Conservation (phyloP, 2,888 invertebrate species). For the Dyspetes luteomarginatus region DNA sequence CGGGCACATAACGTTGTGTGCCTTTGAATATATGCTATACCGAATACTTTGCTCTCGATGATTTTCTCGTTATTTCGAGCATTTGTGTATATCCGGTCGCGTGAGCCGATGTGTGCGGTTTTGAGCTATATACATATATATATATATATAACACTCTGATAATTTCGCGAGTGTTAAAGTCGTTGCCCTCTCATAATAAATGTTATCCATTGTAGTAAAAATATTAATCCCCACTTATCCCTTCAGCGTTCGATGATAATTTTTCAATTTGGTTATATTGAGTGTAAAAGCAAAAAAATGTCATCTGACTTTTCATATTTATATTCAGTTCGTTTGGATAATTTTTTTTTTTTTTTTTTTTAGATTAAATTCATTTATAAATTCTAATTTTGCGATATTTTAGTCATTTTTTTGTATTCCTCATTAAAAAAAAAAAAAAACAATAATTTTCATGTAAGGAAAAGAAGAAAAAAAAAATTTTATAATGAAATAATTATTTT, state of each 20-base stretch:
- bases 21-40: conserved; percentile 37
- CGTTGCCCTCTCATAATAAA: conserved; percentile 47
- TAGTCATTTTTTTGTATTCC: no score
- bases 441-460: no score
- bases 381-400: no score
- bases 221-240: conserved; percentile 8
- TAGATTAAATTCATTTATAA: no score
- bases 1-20: conserved; percentile 10
- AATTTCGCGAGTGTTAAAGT: conserved; percentile 27
- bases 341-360: no score
- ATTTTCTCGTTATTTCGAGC: conserved; percentile 65
- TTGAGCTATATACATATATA: conserved; percentile 4
- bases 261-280: not conserved
- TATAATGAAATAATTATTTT: no score
- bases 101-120: conserved; percentile 43
- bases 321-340: no score
- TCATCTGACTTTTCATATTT: not conserved
- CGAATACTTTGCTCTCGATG: conserved; percentile 57
- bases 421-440: no score
- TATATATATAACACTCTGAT: conserved; percentile 10
- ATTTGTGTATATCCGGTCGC: conserved; percentile 64
- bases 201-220: conserved; percentile 38
- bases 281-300: not conserved
- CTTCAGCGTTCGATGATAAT: conserved; percentile 32
- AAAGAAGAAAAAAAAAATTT: no score